Base-by-base conservation (phyloP, 2,113 vertebrate genomes). In the Zosterops lateralis region DNA sequence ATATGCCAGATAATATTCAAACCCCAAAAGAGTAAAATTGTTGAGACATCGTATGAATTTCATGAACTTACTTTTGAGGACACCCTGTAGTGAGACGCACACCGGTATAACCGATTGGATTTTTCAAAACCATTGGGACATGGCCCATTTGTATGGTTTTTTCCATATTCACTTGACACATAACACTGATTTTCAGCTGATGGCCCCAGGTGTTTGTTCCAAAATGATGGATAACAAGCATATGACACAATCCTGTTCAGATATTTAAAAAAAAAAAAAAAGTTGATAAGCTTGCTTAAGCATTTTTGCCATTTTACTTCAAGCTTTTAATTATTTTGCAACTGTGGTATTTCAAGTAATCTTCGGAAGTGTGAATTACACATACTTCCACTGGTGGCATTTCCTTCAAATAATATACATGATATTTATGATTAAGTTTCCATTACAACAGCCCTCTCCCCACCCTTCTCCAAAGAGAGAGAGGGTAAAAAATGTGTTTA, bases 221-320 rank as follows among this genome's bases (percentile, higher is more conserved):
- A 98, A 94, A 96, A 97, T 58, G 97, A 97, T 62, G 98, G 98
- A 42, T 98, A 98, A 81, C 98, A 98, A 38, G 97, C 91, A 77
- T 98, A 97, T 1, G 98, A 98, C 22, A 98, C 98, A 85, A 98
- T 13, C 21, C 98, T 98, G 91, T 70, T 68, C 56, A 67, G n/a
- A 73, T 66, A 42, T 38, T 42, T 0, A 4, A 45, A 48, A 48
- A 24, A 48, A 48, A 24, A 48, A 20, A 9, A 10, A 9, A 10
- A 31, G 2, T 16, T 57, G 2, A 17, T 54, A 45, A 71, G 8
- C 3, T 88, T 26, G 1, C 24, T 58, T 45, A 78, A 80, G 44
- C 1, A 62, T 12, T 76, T 68, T 79, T 82, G 1, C 7, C 5
- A n/a, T 54, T 81, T 85, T 68, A 48, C 77, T 68, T 94, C 34